phyloP scores from a whole-genome alignment of 1,140 invertebrate species.

The Penaeus japonicus region DNA sequence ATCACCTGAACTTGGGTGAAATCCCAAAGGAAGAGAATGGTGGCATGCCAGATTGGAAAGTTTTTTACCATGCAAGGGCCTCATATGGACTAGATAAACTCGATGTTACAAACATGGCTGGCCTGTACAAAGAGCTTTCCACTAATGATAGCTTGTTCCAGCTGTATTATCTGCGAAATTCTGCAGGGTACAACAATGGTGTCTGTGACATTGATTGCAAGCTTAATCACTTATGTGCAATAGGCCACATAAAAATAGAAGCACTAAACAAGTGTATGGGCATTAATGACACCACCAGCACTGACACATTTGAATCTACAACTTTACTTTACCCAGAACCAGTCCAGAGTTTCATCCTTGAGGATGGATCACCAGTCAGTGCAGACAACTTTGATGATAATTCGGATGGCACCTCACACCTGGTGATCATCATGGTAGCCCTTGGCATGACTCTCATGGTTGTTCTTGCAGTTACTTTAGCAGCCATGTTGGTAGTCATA shows the following conservation, averaged over 20 bases:
- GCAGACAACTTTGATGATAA: background rate
- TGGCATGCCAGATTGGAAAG: conserved; percentile 27
- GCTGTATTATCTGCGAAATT: conserved; percentile 54
- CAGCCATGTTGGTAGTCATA: conserved; percentile 15
- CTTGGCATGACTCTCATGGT: conserved; percentile 10
- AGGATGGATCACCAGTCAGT: too few relatives aligned
- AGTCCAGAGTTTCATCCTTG: too few relatives aligned
- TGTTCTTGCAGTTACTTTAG: conserved; percentile 6
- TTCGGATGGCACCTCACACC: background rate
- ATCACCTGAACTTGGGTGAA: conserved; percentile 80
- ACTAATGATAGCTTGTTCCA: conserved; percentile 52
- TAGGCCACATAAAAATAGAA: conserved; percentile 33
- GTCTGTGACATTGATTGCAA: conserved; percentile 49
- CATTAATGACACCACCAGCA: background rate
- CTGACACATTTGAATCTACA: background rate
- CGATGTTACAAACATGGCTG: conserved; percentile 24
- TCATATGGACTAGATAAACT: conserved; percentile 42
- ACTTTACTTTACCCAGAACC: background rate
- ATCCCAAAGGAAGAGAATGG: conserved; percentile 66
- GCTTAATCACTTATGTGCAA: conserved; percentile 54
- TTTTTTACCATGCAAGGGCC: conserved; percentile 52
- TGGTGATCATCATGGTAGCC: background rate
- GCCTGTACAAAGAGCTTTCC: conserved; percentile 37
- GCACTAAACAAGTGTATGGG: conserved; percentile 40
- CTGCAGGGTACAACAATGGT: conserved; percentile 52